Evolutionary conservation across 1,140 invertebrate species (phyloP).

Genomic region (Heliconius hewitsoni): DNA sequence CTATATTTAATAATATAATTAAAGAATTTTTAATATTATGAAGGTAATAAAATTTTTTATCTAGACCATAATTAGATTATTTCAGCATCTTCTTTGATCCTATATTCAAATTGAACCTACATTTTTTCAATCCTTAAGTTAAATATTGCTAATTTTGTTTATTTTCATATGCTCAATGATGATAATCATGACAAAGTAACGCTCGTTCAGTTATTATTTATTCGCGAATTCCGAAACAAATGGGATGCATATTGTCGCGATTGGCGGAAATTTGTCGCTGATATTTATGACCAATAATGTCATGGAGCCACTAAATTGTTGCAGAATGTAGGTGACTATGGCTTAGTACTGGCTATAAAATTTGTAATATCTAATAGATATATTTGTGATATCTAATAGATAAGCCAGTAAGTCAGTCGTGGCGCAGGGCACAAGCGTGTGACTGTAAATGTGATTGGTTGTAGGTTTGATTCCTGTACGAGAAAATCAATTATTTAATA

Average conservation of each 20-base stretch:
- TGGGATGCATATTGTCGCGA: conserved; percentile 65
- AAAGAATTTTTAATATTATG: too few species aligned
- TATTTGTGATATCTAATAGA: too few species aligned
- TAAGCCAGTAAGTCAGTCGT: too few species aligned
- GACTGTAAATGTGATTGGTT: too few species aligned
- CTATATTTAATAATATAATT: too few species aligned
- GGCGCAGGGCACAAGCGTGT: too few species aligned
- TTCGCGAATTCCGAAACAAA: conserved; percentile 61
- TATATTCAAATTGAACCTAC: too few species aligned
- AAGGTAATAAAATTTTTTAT: too few species aligned
- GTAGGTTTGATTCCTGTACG: too few species aligned
- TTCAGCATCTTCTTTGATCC: too few species aligned
- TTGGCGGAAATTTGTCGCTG: conserved; percentile 66
- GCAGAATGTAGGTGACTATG: background rate
- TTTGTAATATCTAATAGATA: background rate
- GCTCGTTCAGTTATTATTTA: conserved; percentile 69
- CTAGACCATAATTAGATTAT: background rate
- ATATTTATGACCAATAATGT: conserved; percentile 63
- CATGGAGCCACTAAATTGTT: conserved; percentile 25
- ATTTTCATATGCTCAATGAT: conserved; percentile 40
- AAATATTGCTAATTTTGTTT: background rate
- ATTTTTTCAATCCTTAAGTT: too few species aligned
- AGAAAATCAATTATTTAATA: too few species aligned
- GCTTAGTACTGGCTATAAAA: background rate
- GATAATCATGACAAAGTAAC: conserved; percentile 72